Conservation (phyloP, 2,113 vertebrate species). For the Tilapia sparmanii region DNA sequence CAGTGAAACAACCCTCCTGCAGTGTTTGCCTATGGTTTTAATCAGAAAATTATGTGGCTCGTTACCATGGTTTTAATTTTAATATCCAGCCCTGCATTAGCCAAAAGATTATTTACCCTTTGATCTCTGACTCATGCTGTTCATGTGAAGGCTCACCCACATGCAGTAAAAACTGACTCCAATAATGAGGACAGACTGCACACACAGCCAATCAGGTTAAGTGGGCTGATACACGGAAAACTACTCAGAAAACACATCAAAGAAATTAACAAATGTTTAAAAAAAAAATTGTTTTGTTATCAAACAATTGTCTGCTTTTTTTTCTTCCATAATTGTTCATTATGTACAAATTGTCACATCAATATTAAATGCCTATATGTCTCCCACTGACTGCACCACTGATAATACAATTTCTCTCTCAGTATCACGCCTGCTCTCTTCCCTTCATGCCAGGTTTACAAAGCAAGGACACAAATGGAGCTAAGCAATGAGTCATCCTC, state of each 20-base stretch:
- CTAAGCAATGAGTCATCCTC: not conserved
- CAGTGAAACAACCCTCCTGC: not conserved
- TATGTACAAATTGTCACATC: not conserved
- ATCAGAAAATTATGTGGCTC: not conserved
- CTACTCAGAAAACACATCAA: not conserved
- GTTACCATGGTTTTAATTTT: conserved; percentile 34
- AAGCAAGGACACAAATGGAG: not conserved
- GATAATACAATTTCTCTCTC: not conserved
- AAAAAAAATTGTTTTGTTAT: no score
- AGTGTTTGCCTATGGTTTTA: not conserved
- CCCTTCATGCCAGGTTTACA: not conserved
- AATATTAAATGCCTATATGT: not conserved
- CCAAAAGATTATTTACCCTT: conserved; percentile 21
- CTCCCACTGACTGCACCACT: not conserved
- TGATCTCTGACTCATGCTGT: conserved; percentile 35
- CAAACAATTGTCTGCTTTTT: not conserved
- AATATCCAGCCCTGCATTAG: conserved; percentile 10
- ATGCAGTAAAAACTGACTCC: not conserved
- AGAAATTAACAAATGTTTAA: not conserved
- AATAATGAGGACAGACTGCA: not conserved
- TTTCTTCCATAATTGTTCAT: not conserved
- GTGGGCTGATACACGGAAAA: not conserved
- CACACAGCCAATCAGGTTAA: not conserved
- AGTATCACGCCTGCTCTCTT: not conserved
- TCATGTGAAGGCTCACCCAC: conserved; percentile 24